phyloP scores from a whole-genome alignment of 2,888 invertebrate genomes.

The Catonia carolina region DNA sequence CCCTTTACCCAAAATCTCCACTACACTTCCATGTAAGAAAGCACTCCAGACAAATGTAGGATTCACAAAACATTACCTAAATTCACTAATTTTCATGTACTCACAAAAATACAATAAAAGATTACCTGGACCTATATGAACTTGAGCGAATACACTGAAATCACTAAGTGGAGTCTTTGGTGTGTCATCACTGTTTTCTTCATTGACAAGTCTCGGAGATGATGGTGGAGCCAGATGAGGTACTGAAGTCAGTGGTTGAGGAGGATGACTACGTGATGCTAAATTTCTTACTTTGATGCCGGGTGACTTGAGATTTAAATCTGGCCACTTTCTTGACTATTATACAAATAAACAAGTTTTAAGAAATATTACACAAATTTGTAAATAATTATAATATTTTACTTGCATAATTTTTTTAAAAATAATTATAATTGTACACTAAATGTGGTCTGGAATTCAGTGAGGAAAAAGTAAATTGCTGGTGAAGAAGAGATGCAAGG shows the following conservation, averaged over 20 bases:
- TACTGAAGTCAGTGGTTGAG: constrained; percentile 45
- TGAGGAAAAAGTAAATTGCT: too few species aligned
- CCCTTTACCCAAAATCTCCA: too few species aligned
- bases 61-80: too few species aligned
- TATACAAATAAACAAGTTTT: constrained; percentile 26
- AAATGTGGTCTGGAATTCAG: background rate
- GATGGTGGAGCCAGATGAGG: constrained; percentile 42
- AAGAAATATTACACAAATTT: constrained; percentile 7
- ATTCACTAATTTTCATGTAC: too few species aligned
- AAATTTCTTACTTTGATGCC: constrained; percentile 71
- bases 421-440: constrained; percentile 3
- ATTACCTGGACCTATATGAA: constrained; percentile 23
- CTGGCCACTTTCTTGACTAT: constrained; percentile 77
- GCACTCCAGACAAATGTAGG: too few species aligned
- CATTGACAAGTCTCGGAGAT: constrained; percentile 39
- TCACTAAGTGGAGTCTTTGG: constrained; percentile 42
- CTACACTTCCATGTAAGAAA: too few species aligned
- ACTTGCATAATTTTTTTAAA: background rate
- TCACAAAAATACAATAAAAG: too few species aligned
- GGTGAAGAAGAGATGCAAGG: too few species aligned
- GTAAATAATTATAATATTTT: too few species aligned
- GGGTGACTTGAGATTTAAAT: constrained; percentile 78
- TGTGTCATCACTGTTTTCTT: constrained; percentile 39
- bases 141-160: constrained; percentile 44
- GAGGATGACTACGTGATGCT: constrained; percentile 44